Percentiles rank a stretch among this genome's conserved stretches.
Evolutionary conservation across 2,113 vertebrate genomes (phyloP).

Genomic region (Stigmatopora nigra): DNA sequence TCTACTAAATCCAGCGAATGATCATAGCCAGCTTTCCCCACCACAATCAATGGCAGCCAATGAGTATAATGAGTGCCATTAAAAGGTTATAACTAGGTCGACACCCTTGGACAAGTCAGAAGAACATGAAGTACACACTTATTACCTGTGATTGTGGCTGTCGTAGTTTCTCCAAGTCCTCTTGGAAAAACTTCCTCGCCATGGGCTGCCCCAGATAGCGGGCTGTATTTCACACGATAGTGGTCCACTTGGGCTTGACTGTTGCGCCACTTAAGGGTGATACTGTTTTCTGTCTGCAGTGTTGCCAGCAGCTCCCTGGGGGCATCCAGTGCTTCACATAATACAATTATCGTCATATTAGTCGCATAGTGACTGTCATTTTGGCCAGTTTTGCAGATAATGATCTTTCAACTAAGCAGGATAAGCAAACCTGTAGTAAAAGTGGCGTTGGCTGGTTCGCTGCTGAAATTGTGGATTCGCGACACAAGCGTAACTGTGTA

Average conservation of each 20-base stretch:
- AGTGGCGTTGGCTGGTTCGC: conserved; percentile 69
- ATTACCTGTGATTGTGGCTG: conserved; percentile 77
- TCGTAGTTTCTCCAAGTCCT: conserved; percentile 71
- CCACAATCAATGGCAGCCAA: too few species aligned
- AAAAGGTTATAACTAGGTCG: neutral
- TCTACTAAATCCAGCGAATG: neutral
- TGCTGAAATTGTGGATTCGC: conserved; percentile 68
- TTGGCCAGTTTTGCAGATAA: neutral
- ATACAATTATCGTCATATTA: neutral
- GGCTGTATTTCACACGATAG: conserved; percentile 86
- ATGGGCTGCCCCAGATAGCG: conserved; percentile 82
- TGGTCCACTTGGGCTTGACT: conserved; percentile 70
- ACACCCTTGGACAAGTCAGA: neutral
- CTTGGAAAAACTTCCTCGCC: conserved; percentile 75
- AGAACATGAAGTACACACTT: conserved; percentile 5
- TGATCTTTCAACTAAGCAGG: too few species aligned
- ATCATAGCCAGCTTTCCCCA: too few species aligned
- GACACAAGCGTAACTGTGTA: conserved; percentile 81
- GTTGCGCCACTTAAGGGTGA: conserved; percentile 87
- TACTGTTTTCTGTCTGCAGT: conserved; percentile 81
- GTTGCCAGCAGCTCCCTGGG: conserved; percentile 73
- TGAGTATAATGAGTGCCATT: too few species aligned
- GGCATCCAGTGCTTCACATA: conserved; percentile 68
- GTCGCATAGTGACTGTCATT: neutral
- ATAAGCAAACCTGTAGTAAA: conserved; percentile 80